These are phyloP conservation scores for Xiphophorus hellerii DNA, from an alignment of 2,113 vertebrate genomes.

Conservation along the genomic window DNA sequence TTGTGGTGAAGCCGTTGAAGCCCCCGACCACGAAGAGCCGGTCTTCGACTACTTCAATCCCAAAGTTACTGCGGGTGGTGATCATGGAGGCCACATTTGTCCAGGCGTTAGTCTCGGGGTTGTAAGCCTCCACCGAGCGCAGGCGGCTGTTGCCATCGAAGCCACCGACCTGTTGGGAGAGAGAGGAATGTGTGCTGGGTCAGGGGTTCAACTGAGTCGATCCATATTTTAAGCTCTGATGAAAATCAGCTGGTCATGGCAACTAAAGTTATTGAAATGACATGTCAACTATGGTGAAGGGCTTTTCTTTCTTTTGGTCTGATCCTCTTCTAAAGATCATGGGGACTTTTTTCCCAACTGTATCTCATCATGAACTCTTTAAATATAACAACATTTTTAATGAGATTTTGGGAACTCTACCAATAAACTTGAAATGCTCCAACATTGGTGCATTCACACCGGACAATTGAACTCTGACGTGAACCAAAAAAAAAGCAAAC, in stretches of 20 bases:
- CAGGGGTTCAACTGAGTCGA: neutral
- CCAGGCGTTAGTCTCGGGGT: slow-evolving; percentile 81
- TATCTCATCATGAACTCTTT: too few species aligned
- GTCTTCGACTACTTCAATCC: slow-evolving; percentile 82
- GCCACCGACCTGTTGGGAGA: slow-evolving; percentile 86
- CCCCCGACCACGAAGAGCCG: slow-evolving; percentile 65
- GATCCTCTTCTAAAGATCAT: too few species aligned
- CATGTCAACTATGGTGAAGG: neutral
- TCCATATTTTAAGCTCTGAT: neutral
- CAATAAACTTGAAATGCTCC: neutral
- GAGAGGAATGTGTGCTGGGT: slow-evolving; percentile 40
- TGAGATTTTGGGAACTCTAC: too few species aligned
- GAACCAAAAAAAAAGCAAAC: too few species aligned
- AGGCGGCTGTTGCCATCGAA: slow-evolving; percentile 82
- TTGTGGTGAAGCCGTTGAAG: slow-evolving; percentile 47
- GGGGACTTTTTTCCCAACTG: neutral
- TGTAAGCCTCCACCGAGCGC: slow-evolving; percentile 48
- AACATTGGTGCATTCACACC: neutral
- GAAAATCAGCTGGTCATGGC: neutral
- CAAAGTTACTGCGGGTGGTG: slow-evolving; percentile 86
- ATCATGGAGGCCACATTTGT: slow-evolving; percentile 82
- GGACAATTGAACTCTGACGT: too few species aligned
- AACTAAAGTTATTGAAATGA: too few species aligned
- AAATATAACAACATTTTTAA: too few species aligned
- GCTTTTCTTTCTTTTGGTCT: too few species aligned